Evolutionary conservation across 2,888 invertebrate species (phyloP).

Genomic region (Rhagophthalmus giganteus): DNA sequence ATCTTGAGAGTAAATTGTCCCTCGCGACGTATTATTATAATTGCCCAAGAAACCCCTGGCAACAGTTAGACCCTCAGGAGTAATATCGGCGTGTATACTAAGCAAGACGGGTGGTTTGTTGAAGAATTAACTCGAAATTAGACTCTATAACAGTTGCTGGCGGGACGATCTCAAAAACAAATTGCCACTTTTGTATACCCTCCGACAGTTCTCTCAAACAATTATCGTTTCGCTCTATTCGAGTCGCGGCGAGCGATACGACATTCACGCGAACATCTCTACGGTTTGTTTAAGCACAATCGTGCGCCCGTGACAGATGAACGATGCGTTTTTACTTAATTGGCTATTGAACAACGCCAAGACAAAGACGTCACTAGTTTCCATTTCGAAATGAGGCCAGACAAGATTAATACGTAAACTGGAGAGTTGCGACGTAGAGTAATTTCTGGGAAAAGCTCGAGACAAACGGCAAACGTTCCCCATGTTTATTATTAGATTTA

Average conservation of each 20-base stretch:
- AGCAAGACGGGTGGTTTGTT: constrained; percentile 8
- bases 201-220: background rate
- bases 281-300: background rate
- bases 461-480: too few relatives aligned
- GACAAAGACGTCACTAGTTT: too few relatives aligned
- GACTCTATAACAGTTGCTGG: constrained; percentile 6
- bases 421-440: too few relatives aligned
- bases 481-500: too few relatives aligned
- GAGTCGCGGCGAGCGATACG: background rate
- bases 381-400: too few relatives aligned
- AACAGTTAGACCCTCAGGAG: constrained; percentile 11
- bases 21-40: constrained; percentile 25
- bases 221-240: background rate
- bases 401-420: too few relatives aligned
- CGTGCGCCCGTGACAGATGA: background rate
- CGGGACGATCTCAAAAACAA: constrained; percentile 11
- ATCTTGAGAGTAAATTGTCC: constrained; percentile 25
- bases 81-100: constrained; percentile 23
- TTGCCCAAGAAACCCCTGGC: constrained; percentile 20
- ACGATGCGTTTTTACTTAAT: too few relatives aligned
- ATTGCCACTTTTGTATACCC: constrained; percentile 1
- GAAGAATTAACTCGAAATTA: constrained; percentile 18
- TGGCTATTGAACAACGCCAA: too few relatives aligned
- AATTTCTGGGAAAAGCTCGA: too few relatives aligned
- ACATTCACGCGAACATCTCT: background rate